Evolutionary conservation across 2,888 invertebrate species (phyloP), one percentile per base, ranked within the genome.

Genomic region (Apocheima hispidaria): DNA sequence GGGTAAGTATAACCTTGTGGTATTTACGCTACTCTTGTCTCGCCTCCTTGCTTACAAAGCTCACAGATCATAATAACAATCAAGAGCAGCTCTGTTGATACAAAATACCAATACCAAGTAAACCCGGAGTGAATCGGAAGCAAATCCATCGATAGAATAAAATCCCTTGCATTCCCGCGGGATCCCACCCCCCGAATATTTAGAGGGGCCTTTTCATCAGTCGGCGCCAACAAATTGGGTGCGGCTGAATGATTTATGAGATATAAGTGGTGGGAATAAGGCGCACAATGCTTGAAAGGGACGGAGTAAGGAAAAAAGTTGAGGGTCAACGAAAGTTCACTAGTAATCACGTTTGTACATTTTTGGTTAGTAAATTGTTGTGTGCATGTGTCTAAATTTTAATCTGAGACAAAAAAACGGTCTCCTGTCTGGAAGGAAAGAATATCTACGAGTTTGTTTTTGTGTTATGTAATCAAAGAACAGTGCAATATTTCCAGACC

Each of bases 231-330:
- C 82, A 81, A 83, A 82, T 82, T 82, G 81, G 78, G 82, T 78
- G 73, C 73, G 72, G 70, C 74, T 79, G 82, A 81, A 82, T 83
- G 82, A 83, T 83, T 83, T 82, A 83, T 79, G 81, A 78, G 78
- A 68, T 72, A 77, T 77, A 79, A 79, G 76, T 79, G 75, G 73
- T 65, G 69, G 68, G 72, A 69, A 67, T 67, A 67, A 63, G 69
- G 64, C 49, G 50, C 70, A 76, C 75, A 74, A 75, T 75, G 69
- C 63, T 56, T 28, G 20, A 30, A 40, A n/a, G 0, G 21, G 60
- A 59, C 68, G 66, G 60, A 67, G 3, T 52, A 30, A 58, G 58
- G 57, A 3, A 2, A 1, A 0, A 23, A 21, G 26, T 16, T 3
- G 9, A 26, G 16, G 43, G 23, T 9, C 26, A 16, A 44, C 10